Conservation (phyloP, 2,888 invertebrate species). For the Rhogogaster chlorosoma region DNA sequence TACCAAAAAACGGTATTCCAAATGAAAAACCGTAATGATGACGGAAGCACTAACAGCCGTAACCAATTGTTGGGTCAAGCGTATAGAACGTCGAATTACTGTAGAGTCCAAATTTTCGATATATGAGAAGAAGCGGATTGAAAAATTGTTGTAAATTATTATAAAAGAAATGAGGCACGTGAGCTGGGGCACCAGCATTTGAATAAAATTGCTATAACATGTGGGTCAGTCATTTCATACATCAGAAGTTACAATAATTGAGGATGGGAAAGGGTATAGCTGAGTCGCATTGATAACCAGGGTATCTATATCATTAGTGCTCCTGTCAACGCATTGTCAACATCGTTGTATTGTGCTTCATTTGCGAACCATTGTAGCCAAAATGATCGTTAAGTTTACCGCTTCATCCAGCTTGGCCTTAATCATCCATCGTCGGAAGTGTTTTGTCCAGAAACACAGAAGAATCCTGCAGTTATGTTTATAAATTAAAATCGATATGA, state of each 20-base stretch:
- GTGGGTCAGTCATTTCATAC: slow-evolving; percentile 66
- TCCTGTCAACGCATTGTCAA: slow-evolving; percentile 24
- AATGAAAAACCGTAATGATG: slow-evolving; percentile 65
- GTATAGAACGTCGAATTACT: slow-evolving; percentile 42
- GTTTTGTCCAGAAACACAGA: background rate
- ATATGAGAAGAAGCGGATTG: slow-evolving; percentile 25
- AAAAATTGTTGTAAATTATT: slow-evolving; percentile 42
- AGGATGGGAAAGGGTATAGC: background rate
- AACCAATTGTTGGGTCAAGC: slow-evolving; percentile 52
- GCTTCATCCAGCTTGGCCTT: background rate
- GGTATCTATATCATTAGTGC: background rate
- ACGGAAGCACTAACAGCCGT: slow-evolving; percentile 58
- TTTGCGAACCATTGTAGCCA: background rate
- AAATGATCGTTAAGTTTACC: background rate
- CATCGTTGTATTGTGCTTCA: background rate
- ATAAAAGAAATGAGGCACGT: slow-evolving; percentile 17
- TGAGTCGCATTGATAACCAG: slow-evolving; percentile 4
- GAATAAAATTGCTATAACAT: slow-evolving; percentile 64
- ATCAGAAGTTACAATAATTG: slow-evolving; percentile 64
- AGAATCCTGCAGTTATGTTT: background rate
- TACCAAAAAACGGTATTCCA: slow-evolving; percentile 64
- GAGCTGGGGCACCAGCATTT: slow-evolving; percentile 56
- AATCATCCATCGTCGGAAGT: background rate
- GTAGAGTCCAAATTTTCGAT: slow-evolving; percentile 24
- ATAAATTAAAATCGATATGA: background rate